These are phyloP conservation scores for Ips typographus DNA, from an alignment of 1,140 invertebrate species.

Conservation along the genomic window DNA sequence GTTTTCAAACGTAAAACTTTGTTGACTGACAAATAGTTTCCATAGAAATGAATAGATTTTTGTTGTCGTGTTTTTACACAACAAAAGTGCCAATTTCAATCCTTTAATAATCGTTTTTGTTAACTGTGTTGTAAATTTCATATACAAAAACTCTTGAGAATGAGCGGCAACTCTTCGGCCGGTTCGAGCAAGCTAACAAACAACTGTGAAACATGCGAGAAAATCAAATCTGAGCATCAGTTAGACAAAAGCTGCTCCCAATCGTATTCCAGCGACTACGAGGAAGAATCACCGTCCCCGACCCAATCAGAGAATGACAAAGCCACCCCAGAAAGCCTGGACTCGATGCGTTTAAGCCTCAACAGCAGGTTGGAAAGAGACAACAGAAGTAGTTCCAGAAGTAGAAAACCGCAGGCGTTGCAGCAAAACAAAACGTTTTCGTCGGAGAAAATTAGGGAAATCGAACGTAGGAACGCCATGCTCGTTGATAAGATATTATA, in stretches of 20 bases:
- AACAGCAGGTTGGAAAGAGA: not conserved
- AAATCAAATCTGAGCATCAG: not conserved
- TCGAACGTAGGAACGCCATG: constrained; percentile 40
- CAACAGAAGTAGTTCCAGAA: not conserved
- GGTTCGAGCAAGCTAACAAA: not conserved
- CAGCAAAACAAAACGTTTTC: constrained; percentile 40
- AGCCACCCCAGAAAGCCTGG: not conserved
- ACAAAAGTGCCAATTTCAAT: not conserved
- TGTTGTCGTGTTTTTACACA: not conserved
- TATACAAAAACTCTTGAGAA: not conserved
- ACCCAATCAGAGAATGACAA: not conserved
- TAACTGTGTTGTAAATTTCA: not conserved
- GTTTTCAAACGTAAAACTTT: not conserved
- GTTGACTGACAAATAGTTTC: constrained; percentile 1
- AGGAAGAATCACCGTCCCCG: not conserved
- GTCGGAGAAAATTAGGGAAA: constrained; percentile 37
- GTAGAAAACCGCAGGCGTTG: not conserved
- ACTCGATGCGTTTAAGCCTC: not conserved
- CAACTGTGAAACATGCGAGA: constrained; percentile 4
- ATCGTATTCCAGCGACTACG: constrained; percentile 1
- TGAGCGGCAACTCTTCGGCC: not conserved
- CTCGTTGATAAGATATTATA: constrained; percentile 41
- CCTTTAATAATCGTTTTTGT: not conserved
- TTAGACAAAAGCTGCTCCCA: not conserved
- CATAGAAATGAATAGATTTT: constrained; percentile 1